Conservation (phyloP, 2,113 vertebrate species). For the Hucho hucho region DNA sequence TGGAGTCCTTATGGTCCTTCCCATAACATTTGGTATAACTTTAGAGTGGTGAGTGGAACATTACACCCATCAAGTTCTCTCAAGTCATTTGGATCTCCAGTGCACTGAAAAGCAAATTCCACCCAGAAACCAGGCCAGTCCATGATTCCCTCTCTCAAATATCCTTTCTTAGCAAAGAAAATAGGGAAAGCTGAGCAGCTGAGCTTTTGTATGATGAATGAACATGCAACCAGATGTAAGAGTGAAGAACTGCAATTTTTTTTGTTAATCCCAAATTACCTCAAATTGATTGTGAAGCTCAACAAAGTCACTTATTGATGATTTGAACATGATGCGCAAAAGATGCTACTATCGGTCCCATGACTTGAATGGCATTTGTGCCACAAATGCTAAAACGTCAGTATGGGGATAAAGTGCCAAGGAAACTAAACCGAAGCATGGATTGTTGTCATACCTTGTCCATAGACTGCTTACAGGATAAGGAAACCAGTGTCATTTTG, state of each 20-base stretch:
- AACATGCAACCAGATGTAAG: constrained; percentile 12
- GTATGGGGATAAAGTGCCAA: no score
- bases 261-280: no score
- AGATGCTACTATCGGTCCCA: no score
- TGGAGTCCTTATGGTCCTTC: background rate
- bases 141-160: constrained; percentile 4
- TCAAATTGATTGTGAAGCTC: no score
- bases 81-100: background rate
- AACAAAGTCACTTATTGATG: no score
- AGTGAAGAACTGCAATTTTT: background rate
- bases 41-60: background rate
- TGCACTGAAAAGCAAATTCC: background rate
- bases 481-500: no score
- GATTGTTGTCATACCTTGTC: no score
- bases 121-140: constrained; percentile 18
- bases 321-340: no score
- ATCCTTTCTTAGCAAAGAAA: background rate
- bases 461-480: no score
- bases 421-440: no score
- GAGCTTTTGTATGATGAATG: constrained; percentile 19
- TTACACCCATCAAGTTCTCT: constrained; percentile 10
- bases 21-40: constrained; percentile 3
- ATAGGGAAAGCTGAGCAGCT: background rate
- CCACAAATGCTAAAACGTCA: no score
- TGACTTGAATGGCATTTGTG: no score